Evolutionary conservation across 64 coral and sea anemone genomes (phyloP).

Genomic region (Pocillopora damicornis): DNA sequence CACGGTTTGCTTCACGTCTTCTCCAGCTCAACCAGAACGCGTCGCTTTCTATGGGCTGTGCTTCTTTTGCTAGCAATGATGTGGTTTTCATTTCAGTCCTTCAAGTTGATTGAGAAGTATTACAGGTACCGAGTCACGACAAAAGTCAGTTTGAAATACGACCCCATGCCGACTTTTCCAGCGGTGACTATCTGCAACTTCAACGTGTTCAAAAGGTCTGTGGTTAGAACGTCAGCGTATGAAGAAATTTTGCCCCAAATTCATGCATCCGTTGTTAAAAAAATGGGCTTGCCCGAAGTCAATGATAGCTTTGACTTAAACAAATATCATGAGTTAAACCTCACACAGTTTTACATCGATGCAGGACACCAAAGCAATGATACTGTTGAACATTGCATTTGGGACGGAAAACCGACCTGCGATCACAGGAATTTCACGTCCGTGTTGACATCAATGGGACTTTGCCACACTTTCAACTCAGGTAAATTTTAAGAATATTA

Average conservation of each 20-base stretch:
- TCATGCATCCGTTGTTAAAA: background rate
- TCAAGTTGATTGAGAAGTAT: slow-evolving; percentile 1
- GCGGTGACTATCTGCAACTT: slow-evolving; percentile 61
- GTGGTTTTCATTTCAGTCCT: slow-evolving; percentile 38
- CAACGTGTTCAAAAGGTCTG: slow-evolving; percentile 16
- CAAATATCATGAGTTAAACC: background rate
- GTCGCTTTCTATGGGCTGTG: slow-evolving; percentile 23
- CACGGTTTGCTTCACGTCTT: slow-evolving; percentile 42
- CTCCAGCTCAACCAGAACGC: background rate
- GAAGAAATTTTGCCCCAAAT: background rate
- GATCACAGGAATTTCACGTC: slow-evolving; percentile 5
- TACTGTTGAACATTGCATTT: slow-evolving; percentile 1
- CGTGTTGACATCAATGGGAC: slow-evolving; percentile 40
- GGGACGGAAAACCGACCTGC: slow-evolving; percentile 29
- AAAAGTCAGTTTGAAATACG: slow-evolving; percentile 14
- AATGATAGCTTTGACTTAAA: slow-evolving; percentile 29
- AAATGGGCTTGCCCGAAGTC: background rate
- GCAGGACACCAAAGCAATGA: slow-evolving; percentile 37
- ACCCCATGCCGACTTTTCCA: slow-evolving; percentile 18
- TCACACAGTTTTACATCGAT: background rate
- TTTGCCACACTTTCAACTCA: slow-evolving; percentile 60
- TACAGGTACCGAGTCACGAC: slow-evolving; percentile 17
- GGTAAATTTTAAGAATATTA: slow-evolving; percentile 2
- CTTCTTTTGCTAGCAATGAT: background rate
- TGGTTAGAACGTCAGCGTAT: background rate